Conservation (phyloP, 2,797 vertebrate genomes). For the Trichosurus vulpecula region DNA sequence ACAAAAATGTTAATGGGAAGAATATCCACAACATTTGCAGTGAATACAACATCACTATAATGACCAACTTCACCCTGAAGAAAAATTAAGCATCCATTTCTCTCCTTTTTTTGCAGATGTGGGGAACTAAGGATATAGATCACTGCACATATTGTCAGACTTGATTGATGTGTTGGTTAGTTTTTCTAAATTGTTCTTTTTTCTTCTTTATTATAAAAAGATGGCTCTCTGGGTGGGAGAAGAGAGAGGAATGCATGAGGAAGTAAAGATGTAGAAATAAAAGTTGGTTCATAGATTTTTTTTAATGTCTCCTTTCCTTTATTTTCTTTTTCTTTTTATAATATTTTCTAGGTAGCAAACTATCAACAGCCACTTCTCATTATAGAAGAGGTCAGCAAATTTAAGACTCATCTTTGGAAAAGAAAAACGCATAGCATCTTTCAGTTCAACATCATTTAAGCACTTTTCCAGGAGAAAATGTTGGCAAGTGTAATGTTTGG, state of each 20-base stretch:
- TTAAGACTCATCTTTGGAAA: conserved; percentile 33
- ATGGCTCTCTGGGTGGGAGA: not conserved
- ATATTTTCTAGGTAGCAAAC: conserved; percentile 23
- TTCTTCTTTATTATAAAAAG: not conserved
- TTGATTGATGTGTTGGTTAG: not conserved
- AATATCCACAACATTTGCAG: not conserved
- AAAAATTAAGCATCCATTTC: not conserved
- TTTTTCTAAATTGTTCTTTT: not conserved
- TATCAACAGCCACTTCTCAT: conserved; percentile 52
- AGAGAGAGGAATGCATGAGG: not conserved
- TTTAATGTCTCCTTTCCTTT: conserved; percentile 58
- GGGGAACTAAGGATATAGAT: not conserved
- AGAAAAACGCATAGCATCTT: conserved; percentile 1
- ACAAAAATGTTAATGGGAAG: not conserved
- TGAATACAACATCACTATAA: not conserved
- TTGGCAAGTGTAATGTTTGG: not conserved
- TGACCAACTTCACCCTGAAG: not conserved
- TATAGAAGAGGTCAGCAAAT: conserved; percentile 61
- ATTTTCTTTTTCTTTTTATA: not conserved
- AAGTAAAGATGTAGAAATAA: not conserved
- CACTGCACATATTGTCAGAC: not conserved
- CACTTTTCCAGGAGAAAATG: not conserved
- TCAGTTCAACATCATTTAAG: conserved; percentile 11
- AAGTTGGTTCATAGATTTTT: not conserved
- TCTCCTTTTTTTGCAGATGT: not conserved